phyloP scores from a whole-genome alignment of 2,888 invertebrate species.

The Allacma fusca region DNA sequence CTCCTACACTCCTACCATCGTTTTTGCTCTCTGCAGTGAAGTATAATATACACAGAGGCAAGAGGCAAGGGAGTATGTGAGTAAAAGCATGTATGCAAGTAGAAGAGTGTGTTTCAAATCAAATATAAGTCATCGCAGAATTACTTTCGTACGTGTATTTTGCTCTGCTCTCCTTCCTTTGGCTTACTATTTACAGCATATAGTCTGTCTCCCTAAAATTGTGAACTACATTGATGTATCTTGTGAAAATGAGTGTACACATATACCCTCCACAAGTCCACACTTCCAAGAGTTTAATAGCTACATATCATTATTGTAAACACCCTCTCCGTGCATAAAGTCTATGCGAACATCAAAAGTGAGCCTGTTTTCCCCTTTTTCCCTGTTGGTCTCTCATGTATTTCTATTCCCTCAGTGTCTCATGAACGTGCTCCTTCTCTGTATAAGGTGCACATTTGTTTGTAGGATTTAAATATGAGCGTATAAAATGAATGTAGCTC shows the following conservation, averaged over 20 bases:
- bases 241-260: not conserved
- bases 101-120: slow-evolving; percentile 5
- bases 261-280: slow-evolving; percentile 7
- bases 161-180: not conserved
- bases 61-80: not conserved
- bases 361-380: slow-evolving; percentile 1
- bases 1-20: slow-evolving; percentile 18
- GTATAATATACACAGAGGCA: not conserved
- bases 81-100: not conserved
- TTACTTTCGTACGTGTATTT: not conserved
- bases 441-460: not conserved
- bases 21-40: slow-evolving; percentile 21
- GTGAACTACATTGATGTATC: not conserved
- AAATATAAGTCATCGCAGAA: slow-evolving; percentile 9
- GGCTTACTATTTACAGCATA: not conserved
- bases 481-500: not conserved
- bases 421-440: not conserved
- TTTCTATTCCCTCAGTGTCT: not conserved
- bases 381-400: not conserved
- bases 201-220: not conserved
- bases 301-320: slow-evolving; percentile 19
- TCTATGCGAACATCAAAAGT: not conserved
- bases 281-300: not conserved
- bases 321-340: not conserved
- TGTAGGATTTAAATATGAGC: not conserved